Conservation (phyloP, 1,140 invertebrate genomes). For the Zelostemma sp. region DNA sequence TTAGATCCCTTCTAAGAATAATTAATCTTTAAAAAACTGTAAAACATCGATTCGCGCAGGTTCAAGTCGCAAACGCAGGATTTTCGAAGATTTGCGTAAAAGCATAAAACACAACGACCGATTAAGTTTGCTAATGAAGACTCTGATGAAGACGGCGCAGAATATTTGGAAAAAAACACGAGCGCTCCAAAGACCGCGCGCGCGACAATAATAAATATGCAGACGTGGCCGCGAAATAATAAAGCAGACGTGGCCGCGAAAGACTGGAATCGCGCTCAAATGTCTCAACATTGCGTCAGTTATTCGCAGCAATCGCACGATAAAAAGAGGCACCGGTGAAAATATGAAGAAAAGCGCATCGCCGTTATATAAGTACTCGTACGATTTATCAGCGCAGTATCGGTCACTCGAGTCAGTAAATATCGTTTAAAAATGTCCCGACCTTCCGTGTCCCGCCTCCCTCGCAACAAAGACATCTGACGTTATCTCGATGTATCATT, state of each 20-base stretch:
- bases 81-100: no score
- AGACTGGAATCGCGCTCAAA: background rate
- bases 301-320: background rate
- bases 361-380: slow-evolving; percentile 32
- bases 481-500: slow-evolving; percentile 7
- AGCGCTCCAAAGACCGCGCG: background rate
- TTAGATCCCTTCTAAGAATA: no score
- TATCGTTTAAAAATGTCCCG: background rate
- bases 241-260: slow-evolving; percentile 3
- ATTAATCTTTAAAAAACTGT: no score
- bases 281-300: slow-evolving; percentile 2
- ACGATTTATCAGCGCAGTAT: slow-evolving; percentile 7
- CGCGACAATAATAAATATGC: background rate
- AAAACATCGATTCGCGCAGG: no score
- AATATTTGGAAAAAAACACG: no score
- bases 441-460: slow-evolving; percentile 8
- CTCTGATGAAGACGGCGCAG: no score
- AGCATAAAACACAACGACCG: no score
- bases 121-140: no score
- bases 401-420: background rate
- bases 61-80: no score
- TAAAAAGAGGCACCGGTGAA: slow-evolving; percentile 6
- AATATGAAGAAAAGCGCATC: slow-evolving; percentile 12
- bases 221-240: no score
- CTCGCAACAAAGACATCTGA: no score